These are phyloP conservation scores for Machaerirhynchus nigripectus DNA, from an alignment of 2,113 vertebrate species.

Conservation along the genomic window DNA sequence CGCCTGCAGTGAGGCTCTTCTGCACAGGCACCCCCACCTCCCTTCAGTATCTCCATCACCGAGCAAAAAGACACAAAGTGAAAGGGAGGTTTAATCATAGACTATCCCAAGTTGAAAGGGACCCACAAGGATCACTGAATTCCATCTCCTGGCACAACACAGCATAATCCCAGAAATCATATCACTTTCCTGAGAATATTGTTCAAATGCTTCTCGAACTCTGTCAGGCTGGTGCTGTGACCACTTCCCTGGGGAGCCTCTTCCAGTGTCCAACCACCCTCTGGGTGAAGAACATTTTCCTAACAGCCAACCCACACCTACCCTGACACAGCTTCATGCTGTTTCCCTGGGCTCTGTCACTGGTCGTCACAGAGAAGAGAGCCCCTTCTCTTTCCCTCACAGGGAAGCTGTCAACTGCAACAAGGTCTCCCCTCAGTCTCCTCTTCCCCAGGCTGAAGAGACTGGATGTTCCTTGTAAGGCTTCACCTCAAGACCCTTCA, in stretches of 20 bases:
- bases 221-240: too few species aligned
- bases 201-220: neutral
- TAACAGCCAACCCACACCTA: rapidly evolving
- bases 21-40: rapidly evolving
- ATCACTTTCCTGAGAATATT: neutral
- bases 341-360: neutral
- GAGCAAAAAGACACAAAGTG: neutral
- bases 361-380: neutral
- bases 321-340: neutral
- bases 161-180: neutral
- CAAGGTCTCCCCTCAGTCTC: neutral
- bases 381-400: rapidly evolving
- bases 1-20: neutral
- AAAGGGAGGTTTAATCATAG: neutral
- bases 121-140: neutral
- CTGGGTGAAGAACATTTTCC: neutral
- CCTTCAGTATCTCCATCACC: rapidly evolving
- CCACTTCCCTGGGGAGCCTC: neutral
- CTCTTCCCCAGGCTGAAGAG: neutral
- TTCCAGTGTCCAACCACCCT: neutral
- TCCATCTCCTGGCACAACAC: neutral
- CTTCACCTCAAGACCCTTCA: neutral
- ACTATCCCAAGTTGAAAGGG: neutral
- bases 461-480: rapidly evolving
- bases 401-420: neutral